A percentile compares a stretch with the other conserved stretches of the same genome.
phyloP scores from a whole-genome alignment of 2,797 vertebrate genomes.

The Periophthalmus magnuspinnatus region DNA sequence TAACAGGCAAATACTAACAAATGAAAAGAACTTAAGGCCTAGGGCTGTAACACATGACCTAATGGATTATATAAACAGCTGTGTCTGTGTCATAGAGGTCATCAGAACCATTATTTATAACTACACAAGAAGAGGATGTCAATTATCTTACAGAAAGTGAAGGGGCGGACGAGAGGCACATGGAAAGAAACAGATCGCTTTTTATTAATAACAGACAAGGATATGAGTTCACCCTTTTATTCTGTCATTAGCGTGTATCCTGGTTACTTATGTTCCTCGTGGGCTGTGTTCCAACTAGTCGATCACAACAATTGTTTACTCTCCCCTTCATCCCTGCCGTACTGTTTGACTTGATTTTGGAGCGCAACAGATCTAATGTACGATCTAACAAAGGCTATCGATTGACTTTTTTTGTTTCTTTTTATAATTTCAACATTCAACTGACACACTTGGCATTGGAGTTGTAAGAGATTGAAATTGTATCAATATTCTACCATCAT shows the following conservation, averaged over 20 bases:
- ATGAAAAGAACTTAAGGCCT: too few species aligned
- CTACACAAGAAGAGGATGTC: slow-evolving; percentile 64
- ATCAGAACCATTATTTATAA: slow-evolving; percentile 68
- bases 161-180: slow-evolving; percentile 25
- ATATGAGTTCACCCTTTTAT: slow-evolving; percentile 50
- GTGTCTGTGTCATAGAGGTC: slow-evolving; percentile 66
- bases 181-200: slow-evolving; percentile 46
- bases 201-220: slow-evolving; percentile 62
- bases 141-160: slow-evolving; percentile 65
- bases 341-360: slow-evolving; percentile 15
- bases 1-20: too few species aligned
- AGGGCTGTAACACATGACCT: too few species aligned
- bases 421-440: slow-evolving; percentile 35
- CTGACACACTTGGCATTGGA: neutral
- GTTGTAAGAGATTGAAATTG: neutral
- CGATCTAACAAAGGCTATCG: slow-evolving; percentile 6
- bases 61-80: slow-evolving; percentile 30
- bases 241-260: slow-evolving; percentile 36
- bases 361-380: neutral
- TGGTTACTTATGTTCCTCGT: slow-evolving; percentile 42
- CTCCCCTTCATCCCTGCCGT: slow-evolving; percentile 31
- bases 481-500: neutral
- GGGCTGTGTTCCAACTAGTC: slow-evolving; percentile 38
- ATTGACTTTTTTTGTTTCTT: neutral
- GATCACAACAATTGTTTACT: slow-evolving; percentile 49